A percentile compares a stretch with the other conserved stretches of the same genome.
These are phyloP conservation scores for Myiozetetes cayanensis DNA, from an alignment of 2,113 vertebrate species.

Conservation along the genomic window DNA sequence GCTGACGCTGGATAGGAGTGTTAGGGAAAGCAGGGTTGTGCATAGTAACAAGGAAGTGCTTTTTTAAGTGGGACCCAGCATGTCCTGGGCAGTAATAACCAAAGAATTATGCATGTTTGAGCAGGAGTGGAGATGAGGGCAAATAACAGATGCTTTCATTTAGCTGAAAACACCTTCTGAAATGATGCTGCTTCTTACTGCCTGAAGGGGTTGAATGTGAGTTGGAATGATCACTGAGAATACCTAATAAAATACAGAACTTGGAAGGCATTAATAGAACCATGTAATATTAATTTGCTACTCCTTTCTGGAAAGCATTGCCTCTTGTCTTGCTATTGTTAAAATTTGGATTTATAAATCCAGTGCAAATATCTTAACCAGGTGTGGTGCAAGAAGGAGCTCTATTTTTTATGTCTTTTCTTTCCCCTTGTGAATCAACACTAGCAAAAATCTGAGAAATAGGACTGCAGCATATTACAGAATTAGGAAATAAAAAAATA, in stretches of 20 bases:
- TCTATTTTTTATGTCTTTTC: neutral
- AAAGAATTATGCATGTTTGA: neutral
- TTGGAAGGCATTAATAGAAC: neutral
- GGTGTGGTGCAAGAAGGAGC: neutral
- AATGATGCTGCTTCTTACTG: neutral
- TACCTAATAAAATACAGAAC: neutral
- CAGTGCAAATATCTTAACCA: neutral
- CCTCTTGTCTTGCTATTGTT: neutral
- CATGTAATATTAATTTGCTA: neutral
- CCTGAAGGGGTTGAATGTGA: neutral
- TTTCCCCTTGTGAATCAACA: neutral
- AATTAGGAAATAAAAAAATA: neutral
- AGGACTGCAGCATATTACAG: neutral
- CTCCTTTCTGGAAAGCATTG: neutral
- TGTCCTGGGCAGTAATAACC: neutral
- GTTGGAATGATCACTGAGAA: neutral
- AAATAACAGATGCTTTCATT: neutral
- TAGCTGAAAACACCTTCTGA: neutral
- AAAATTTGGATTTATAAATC: neutral
- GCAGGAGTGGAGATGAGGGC: neutral
- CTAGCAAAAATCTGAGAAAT: neutral
- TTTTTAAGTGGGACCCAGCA: neutral
- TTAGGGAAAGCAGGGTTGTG: neutral
- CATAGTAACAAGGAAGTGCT: neutral
- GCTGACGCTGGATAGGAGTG: rapidly evolving